These are phyloP conservation scores for Maniola jurtina DNA, from an alignment of 1,140 invertebrate genomes.

Conservation along the genomic window DNA sequence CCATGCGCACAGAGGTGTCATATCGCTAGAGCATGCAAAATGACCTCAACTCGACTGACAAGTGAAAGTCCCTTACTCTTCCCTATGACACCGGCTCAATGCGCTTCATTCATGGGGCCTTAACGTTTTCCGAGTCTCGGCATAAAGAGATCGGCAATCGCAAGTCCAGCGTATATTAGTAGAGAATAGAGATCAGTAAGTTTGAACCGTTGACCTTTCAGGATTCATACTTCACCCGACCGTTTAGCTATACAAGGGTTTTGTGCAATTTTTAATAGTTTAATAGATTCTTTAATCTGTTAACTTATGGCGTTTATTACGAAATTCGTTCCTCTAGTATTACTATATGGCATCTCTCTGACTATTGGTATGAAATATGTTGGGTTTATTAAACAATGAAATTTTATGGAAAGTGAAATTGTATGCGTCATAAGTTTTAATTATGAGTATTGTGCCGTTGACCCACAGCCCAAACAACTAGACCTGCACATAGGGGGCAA, in stretches of 20 bases:
- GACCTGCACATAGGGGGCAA: not conserved
- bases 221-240: too few species aligned
- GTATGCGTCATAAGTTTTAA: conserved; percentile 4
- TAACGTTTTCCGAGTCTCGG: not conserved
- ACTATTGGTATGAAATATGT: not conserved
- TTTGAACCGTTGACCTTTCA: not conserved
- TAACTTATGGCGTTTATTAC: too few species aligned
- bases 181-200: not conserved
- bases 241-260: too few species aligned
- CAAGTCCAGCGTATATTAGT: not conserved
- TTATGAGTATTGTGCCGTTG: not conserved
- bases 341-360: not conserved
- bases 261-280: too few species aligned
- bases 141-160: not conserved
- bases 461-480: not conserved
- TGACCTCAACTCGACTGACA: too few species aligned
- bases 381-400: conserved; percentile 1
- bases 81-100: not conserved
- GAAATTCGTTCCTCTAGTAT: too few species aligned
- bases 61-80: too few species aligned
- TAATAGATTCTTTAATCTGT: too few species aligned
- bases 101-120: not conserved
- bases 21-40: too few species aligned
- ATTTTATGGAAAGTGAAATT: conserved; percentile 10
- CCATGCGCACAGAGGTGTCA: too few species aligned